Evolutionary conservation across 2,797 vertebrate genomes (phyloP), one percentile per base, ranked within the genome.

Genomic region (Amazona finschi): DNA sequence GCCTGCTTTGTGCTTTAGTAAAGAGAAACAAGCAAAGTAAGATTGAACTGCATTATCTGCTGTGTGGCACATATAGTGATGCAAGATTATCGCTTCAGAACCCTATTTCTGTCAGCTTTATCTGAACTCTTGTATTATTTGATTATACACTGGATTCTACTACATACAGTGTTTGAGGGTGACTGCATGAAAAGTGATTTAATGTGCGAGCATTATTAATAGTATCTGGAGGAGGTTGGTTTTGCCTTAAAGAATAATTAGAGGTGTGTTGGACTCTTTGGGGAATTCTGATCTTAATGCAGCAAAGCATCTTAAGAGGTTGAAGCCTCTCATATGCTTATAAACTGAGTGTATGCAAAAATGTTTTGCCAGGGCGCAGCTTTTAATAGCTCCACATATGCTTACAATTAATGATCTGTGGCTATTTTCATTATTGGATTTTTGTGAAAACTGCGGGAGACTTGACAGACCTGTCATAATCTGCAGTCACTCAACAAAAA

Each of bases 261-360:
- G 83, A 65, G 36, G 41, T n/a, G 17, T 47, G n/a, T 49, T 57
- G 20, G 67, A 67, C 30, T 87, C 67, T 75, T 65, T 15, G 18
- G 61, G 73, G 80, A 86, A 91, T 92, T 92, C 76, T 87, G 66
- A 73, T 87, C 66, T 85, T 80, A 91, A 94, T 84, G 76, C 89
- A 84, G 66, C 36, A 88, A 92, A 92, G 31, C 33, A 18, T 81
- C 31, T 86, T 87, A 89, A 72, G 70, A 88, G 28, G n/a, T 38
- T 89, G 90, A 87, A 87, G 13, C 38, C n/a, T 76, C 46, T 93
- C 73, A 46, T 36, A 61, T 15, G 16, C 43, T 87, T 87, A 73
- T 17, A 94, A 89, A 58, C 17, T 3, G 1, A 85, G 62, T 0
- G 0, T 64, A 77, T n/a, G 15, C 0, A 1, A 93, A 95, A 88